phyloP scores from a whole-genome alignment of 2,113 vertebrate genomes.

The Rhabdornis inornatus region DNA sequence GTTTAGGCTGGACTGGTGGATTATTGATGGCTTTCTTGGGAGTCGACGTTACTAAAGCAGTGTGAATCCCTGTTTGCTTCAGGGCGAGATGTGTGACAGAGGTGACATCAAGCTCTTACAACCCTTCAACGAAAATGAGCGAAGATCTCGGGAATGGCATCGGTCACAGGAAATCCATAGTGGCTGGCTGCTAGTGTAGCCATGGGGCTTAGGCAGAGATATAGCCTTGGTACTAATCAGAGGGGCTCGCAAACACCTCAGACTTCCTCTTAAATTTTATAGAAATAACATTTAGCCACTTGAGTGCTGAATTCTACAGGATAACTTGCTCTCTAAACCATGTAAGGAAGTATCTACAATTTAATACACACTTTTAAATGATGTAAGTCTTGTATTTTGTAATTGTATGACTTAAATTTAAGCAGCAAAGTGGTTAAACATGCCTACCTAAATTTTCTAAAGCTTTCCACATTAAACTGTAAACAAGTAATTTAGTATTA shows the following conservation, averaged over 20 bases:
- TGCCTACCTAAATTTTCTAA: slow-evolving; percentile 78
- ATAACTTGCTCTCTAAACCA: slow-evolving; percentile 73
- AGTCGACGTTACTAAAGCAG: slow-evolving; percentile 99
- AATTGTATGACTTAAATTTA: slow-evolving; percentile 73
- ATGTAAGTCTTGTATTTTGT: slow-evolving; percentile 74
- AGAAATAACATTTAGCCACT: slow-evolving; percentile 77
- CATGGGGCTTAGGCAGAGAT: slow-evolving; percentile 93
- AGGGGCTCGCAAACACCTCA: slow-evolving; percentile 73
- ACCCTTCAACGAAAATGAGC: slow-evolving; percentile 94
- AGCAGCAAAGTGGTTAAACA: slow-evolving; percentile 84
- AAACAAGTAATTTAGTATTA: slow-evolving; percentile 81
- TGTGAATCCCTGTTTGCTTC: slow-evolving; percentile 99
- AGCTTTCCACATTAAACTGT: slow-evolving; percentile 75
- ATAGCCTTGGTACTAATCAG: slow-evolving; percentile 89
- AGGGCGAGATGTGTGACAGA: slow-evolving; percentile 99
- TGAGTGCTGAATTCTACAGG: slow-evolving; percentile 74
- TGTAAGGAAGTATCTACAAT: slow-evolving; percentile 72
- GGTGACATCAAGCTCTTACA: slow-evolving; percentile 99
- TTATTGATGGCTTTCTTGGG: slow-evolving; percentile 90
- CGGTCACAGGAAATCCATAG: slow-evolving; percentile 97
- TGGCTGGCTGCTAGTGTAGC: slow-evolving; percentile 90
- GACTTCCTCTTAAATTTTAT: slow-evolving; percentile 65
- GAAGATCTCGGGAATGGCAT: slow-evolving; percentile 99
- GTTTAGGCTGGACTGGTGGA: slow-evolving; percentile 89
- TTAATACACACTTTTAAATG: slow-evolving; percentile 64